Percentiles rank a stretch among this genome's conserved stretches.
Conservation (phyloP, 2,888 invertebrate species). For the Melanostoma mellinum region DNA sequence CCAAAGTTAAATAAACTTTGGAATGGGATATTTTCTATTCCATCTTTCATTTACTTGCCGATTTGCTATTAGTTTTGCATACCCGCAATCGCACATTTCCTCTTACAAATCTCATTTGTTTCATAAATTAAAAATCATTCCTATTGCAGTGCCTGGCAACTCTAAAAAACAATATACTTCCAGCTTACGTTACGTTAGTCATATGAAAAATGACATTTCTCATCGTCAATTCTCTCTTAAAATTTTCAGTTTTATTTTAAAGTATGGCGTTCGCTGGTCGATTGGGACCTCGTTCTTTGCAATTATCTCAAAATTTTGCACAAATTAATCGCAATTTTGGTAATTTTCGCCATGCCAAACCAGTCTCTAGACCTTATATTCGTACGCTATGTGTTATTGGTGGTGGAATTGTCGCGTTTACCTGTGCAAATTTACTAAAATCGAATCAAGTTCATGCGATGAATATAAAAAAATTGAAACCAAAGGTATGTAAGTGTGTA, state of each 20-base stretch:
- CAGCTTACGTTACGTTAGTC: slow-evolving; percentile 43
- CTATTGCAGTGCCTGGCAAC: slow-evolving; percentile 40
- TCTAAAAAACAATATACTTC: not conserved
- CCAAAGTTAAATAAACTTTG: too few relatives aligned
- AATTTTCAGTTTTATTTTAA: slow-evolving; percentile 67
- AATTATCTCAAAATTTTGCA: slow-evolving; percentile 76
- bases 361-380: slow-evolving; percentile 73
- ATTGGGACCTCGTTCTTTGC: slow-evolving; percentile 75
- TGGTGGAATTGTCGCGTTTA: slow-evolving; percentile 82
- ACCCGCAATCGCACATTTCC: too few relatives aligned
- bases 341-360: slow-evolving; percentile 74
- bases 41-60: too few relatives aligned
- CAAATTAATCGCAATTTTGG: slow-evolving; percentile 76
- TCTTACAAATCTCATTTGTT: too few relatives aligned
- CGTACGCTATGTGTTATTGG: slow-evolving; percentile 79
- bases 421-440: slow-evolving; percentile 81
- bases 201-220: slow-evolving; percentile 29
- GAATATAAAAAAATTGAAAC: slow-evolving; percentile 81
- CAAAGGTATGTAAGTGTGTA: slow-evolving; percentile 78
- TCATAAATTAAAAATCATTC: not conserved
- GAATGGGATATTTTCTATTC: too few relatives aligned
- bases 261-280: slow-evolving; percentile 79
- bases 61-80: too few relatives aligned
- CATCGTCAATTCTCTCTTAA: slow-evolving; percentile 53
- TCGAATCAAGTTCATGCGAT: slow-evolving; percentile 82